Base-by-base conservation (phyloP, 2,888 invertebrate species). In the Pristionchus fissidentatus region DNA sequence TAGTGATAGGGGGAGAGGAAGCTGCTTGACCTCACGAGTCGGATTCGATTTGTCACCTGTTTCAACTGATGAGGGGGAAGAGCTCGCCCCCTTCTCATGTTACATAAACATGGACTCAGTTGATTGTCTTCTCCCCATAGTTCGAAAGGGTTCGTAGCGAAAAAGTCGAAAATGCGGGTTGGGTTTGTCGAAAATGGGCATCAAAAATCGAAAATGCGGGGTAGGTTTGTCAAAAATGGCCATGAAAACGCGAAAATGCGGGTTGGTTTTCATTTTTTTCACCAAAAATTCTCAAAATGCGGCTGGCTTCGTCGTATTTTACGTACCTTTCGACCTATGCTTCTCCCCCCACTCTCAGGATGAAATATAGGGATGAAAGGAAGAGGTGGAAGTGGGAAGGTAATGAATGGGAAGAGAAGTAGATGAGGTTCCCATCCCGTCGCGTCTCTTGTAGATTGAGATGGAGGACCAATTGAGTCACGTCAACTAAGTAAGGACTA, bases 21-120 rank as follows among this genome's bases (percentile, higher is more conserved):
- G 75, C 10, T 49, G 55, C 15, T 41, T 55, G 78, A 55, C 52
- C 55, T 55, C 43, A 46, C 29, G 75, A 75, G 26, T 43, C 13
- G 10, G 62, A n/a, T 15, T 46, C 60, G 80, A 32, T 80, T 80
- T 60, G 60, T 80, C 80, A 80, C 80, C 80, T 80, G 80, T 80
- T 80, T 10, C 55, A 7, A 38, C 32, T 78, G 55, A 32, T 52
- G 55, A 41, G 41, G 3, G 41, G 22, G 46, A 19, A 49, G 49
- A 49, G 49, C 19, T 26, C n/a, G 29, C n/a, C n/a, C n/a, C n/a
- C 38, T 29, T 70, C 57, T 80, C 80, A 26, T 15, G 32, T 78
- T 52, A 35, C 78, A 49, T 78, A 78, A 78, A 78, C 78, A 78
- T 75, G 22, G 73, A 43, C 26, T 29, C 5, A n/a, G 29, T 46